Evolutionary conservation across 2,888 invertebrate genomes (phyloP), one percentile per base, ranked within the genome.

Genomic region (Halictus quadricinctus): DNA sequence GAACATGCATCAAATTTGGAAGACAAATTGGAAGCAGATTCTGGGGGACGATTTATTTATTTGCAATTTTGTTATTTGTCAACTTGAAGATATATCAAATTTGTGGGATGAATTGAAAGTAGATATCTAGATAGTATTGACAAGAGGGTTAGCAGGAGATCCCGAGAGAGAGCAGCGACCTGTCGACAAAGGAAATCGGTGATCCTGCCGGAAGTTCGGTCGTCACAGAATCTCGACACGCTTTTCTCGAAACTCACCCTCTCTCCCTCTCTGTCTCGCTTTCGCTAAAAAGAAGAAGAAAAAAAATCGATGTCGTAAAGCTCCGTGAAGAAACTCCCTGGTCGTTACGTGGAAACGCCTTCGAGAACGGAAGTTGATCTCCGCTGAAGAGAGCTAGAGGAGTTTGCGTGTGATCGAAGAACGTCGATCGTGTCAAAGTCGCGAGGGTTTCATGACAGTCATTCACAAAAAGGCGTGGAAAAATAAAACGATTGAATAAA

Each of bases 341-440:
- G 43, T 58, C 76, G 75, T 46, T 12, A n/a, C 48, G 10, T 15
- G 25, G 25, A n/a, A 29, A 25, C 70, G 58, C 54, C 54, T 41
- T 12, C 50, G 46, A 21, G 29, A 50, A 43, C 73, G 77, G 64
- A 66, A 66, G 66, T 18, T 29, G 29, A 78, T 64, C 69, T 69
- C 58, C n/a, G 69, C 1, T 43, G 36, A 29, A 54, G 21, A 54
- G 54, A 75, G 25, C 7, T 18, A 43, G n/a, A 43, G 29, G 18
- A 79, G 25, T 43, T 74, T 58, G 8, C 58, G 64, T 48, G 69
- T 41, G 74, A 81, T 69, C 13, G 70, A 48, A 54, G 29, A 66
- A 46, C 36, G 66, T 54, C 41, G 36, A 74, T 73, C 64, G 76
- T 69, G 76, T 64, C 54, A 75, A 79, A 77, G 69, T 50, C 36